phyloP scores from a whole-genome alignment of 1,140 invertebrate species.

The Polyergus mexicanus region DNA sequence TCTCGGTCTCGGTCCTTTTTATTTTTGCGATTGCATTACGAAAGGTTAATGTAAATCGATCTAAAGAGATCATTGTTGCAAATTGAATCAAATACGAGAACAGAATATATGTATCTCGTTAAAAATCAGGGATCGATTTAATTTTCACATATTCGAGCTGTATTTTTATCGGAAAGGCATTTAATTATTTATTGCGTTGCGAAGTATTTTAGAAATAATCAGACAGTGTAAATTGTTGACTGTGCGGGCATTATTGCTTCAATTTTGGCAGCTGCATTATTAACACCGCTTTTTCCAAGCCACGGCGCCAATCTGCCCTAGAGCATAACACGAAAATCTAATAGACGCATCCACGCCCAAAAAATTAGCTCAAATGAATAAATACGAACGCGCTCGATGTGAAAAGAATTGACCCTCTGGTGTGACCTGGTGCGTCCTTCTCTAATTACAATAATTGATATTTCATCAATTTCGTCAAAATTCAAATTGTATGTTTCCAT shows the following conservation, averaged over 20 bases:
- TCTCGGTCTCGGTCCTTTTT: too few relatives aligned
- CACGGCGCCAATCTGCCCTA: slow-evolving; percentile 79
- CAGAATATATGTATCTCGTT: neutral
- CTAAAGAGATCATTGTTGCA: neutral
- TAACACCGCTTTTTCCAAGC: slow-evolving; percentile 76
- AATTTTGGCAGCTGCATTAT: slow-evolving; percentile 56
- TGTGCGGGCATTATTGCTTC: neutral
- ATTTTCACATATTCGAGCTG: neutral
- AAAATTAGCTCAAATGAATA: slow-evolving; percentile 80
- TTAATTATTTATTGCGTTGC: slow-evolving; percentile 2
- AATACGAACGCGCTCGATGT: slow-evolving; percentile 51
- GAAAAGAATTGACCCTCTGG: slow-evolving; percentile 69
- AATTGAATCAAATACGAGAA: neutral
- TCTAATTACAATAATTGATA: neutral
- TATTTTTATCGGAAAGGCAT: neutral
- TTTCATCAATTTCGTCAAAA: neutral
- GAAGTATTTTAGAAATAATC: slow-evolving; percentile 4
- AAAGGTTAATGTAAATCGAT: neutral
- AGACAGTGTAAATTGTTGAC: slow-evolving; percentile 3
- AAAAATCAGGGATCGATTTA: neutral
- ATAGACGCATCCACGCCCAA: slow-evolving; percentile 77
- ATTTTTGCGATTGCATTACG: neutral
- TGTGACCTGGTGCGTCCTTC: neutral
- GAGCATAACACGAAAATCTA: slow-evolving; percentile 73
- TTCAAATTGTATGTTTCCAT: neutral